Evolutionary conservation across 37 sponge, comb jelly and placozoan species (phyloP).

Genomic region (Cladorhizidae sp.): DNA sequence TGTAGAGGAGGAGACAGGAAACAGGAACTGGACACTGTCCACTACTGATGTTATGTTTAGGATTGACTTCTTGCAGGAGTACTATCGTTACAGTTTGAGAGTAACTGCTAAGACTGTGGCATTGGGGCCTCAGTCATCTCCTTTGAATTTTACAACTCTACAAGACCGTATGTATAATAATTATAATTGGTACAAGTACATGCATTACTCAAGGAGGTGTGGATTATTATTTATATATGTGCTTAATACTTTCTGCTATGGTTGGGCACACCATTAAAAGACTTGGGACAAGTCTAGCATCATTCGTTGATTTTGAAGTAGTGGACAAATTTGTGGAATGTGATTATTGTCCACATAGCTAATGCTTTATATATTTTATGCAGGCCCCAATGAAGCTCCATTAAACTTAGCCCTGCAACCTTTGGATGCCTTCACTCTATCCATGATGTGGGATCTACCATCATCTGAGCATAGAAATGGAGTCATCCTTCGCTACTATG

Average conservation of each 20-base stretch:
- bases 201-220: too few species aligned
- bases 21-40: neutral
- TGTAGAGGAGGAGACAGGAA: neutral
- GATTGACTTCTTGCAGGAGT: slow-evolving; percentile 20
- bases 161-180: slow-evolving; percentile 20
- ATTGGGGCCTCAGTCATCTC: slow-evolving; percentile 5
- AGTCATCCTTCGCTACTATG: slow-evolving; percentile 19
- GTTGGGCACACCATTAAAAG: too few species aligned
- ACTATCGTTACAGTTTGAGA: slow-evolving; percentile 13
- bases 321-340: too few species aligned
- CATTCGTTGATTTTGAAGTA: too few species aligned
- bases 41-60: neutral
- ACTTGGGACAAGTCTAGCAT: too few species aligned
- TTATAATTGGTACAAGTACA: neutral
- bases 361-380: neutral
- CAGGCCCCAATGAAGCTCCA: slow-evolving; percentile 14
- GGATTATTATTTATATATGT: too few species aligned
- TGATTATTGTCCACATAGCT: neutral
- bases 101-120: slow-evolving; percentile 34
- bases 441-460: slow-evolving; percentile 49
- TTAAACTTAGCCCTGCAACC: neutral
- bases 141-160: neutral
- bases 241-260: neutral
- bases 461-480: slow-evolving; percentile 29
- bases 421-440: slow-evolving; percentile 4